These are phyloP conservation scores for Suricata suricatta DNA, from an alignment of 2,113 vertebrate species.

Conservation along the genomic window DNA sequence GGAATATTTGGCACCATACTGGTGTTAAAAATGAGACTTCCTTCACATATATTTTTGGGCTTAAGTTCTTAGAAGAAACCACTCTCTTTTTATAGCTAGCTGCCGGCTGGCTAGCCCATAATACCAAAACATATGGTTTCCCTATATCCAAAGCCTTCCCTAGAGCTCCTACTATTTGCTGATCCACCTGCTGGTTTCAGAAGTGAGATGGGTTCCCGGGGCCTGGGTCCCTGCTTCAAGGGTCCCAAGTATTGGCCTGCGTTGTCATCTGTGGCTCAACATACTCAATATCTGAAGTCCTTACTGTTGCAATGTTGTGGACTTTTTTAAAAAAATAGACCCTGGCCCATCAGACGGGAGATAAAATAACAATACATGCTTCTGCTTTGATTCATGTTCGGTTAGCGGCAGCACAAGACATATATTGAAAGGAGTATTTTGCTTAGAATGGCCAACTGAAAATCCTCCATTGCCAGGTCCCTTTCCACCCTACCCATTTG, in stretches of 20 bases:
- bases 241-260: neutral
- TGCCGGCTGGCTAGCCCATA: constrained; percentile 34
- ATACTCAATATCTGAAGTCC: neutral
- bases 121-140: constrained; percentile 42
- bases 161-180: neutral
- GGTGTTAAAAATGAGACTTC: constrained; percentile 55
- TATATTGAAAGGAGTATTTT: constrained; percentile 23
- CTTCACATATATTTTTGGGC: constrained; percentile 39
- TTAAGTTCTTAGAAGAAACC: constrained; percentile 66
- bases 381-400: constrained; percentile 50
- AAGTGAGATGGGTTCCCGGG: neutral
- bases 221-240: neutral
- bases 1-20: neutral
- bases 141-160: neutral
- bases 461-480: constrained; percentile 14
- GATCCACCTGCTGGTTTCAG: neutral
- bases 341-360: neutral
- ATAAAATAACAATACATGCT: neutral
- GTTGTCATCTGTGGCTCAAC: neutral
- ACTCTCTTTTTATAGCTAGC: constrained; percentile 56
- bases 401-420: neutral
- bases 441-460: constrained; percentile 46
- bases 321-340: constrained; percentile 40
- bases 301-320: neutral
- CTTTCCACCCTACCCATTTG: neutral